phyloP scores from a whole-genome alignment of 37 sponge, comb jelly and placozoan species.

The Spongilla lacustris region DNA sequence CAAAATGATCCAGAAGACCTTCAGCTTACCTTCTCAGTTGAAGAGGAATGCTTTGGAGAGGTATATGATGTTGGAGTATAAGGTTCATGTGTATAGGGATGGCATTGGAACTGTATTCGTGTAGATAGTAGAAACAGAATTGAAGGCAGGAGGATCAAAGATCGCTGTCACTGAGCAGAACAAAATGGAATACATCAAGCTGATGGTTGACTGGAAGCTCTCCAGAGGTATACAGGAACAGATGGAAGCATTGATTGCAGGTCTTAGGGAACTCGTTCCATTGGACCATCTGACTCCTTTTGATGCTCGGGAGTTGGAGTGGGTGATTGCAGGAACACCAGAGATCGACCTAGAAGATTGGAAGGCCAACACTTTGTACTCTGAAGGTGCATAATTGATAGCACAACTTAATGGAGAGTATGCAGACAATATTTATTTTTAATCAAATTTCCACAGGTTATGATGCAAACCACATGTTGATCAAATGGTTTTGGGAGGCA shows the following conservation, averaged over 20 bases:
- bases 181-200: constrained; percentile 82
- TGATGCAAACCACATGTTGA: constrained; percentile 39
- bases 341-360: constrained; percentile 90
- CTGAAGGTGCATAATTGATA: constrained; percentile 46
- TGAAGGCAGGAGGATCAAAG: constrained; percentile 61
- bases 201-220: constrained; percentile 84
- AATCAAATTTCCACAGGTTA: constrained; percentile 56
- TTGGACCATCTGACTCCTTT: constrained; percentile 54
- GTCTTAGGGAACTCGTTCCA: constrained; percentile 83
- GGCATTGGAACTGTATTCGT: not conserved
- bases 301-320: constrained; percentile 91
- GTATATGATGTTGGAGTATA: constrained; percentile 23
- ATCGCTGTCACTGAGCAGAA: constrained; percentile 72
- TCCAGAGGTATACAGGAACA: constrained; percentile 63
- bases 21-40: constrained; percentile 86
- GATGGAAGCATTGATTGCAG: constrained; percentile 56
- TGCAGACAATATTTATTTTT: not conserved
- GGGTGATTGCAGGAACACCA: constrained; percentile 86
- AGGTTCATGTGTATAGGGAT: not conserved
- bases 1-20: constrained; percentile 81
- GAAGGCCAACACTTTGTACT: constrained; percentile 82
- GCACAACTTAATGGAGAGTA: too few species aligned
- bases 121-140: constrained; percentile 61
- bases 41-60: constrained; percentile 95
- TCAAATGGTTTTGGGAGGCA: constrained; percentile 86